Conservation (phyloP, 2,888 invertebrate genomes). For the Drosophila mercatorum region DNA sequence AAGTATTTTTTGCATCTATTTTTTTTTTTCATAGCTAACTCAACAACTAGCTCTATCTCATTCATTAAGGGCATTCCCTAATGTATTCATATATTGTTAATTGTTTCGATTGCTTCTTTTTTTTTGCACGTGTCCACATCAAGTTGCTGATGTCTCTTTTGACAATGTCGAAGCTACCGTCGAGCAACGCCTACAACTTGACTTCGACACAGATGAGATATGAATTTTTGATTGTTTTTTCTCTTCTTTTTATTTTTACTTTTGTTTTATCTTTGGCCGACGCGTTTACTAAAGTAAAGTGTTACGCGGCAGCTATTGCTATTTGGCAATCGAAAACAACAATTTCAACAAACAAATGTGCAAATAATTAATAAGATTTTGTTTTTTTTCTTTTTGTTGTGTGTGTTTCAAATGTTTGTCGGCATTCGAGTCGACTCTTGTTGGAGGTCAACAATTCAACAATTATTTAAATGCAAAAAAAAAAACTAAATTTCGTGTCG, state of each 20-base stretch:
- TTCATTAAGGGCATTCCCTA: neutral
- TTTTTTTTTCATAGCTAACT: too few relatives aligned
- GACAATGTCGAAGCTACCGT: constrained; percentile 46
- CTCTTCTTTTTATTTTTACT: constrained; percentile 13
- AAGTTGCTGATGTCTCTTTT: constrained; percentile 52
- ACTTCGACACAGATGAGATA: constrained; percentile 45
- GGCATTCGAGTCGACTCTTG: constrained; percentile 32
- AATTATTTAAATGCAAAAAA: constrained; percentile 22
- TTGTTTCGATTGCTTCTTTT: neutral
- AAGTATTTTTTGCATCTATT: too few relatives aligned
- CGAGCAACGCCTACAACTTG: constrained; percentile 67
- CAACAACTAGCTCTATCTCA: too few relatives aligned
- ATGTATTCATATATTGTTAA: neutral
- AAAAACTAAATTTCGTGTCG: neutral
- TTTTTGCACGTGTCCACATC: constrained; percentile 44
- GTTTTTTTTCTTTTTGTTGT: neutral
- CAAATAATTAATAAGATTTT: constrained; percentile 61
- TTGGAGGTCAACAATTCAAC: constrained; percentile 30
- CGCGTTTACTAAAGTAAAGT: constrained; percentile 45
- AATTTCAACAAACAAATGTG: constrained; percentile 51
- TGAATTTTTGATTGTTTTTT: constrained; percentile 41
- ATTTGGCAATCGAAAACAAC: constrained; percentile 46
- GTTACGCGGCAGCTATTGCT: constrained; percentile 59
- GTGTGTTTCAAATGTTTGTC: constrained; percentile 29
- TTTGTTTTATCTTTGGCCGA: constrained; percentile 45